A percentile compares a stretch with the other conserved stretches of the same genome.
phyloP scores from a whole-genome alignment of 2,888 invertebrate species.

The Apodemia mormo region DNA sequence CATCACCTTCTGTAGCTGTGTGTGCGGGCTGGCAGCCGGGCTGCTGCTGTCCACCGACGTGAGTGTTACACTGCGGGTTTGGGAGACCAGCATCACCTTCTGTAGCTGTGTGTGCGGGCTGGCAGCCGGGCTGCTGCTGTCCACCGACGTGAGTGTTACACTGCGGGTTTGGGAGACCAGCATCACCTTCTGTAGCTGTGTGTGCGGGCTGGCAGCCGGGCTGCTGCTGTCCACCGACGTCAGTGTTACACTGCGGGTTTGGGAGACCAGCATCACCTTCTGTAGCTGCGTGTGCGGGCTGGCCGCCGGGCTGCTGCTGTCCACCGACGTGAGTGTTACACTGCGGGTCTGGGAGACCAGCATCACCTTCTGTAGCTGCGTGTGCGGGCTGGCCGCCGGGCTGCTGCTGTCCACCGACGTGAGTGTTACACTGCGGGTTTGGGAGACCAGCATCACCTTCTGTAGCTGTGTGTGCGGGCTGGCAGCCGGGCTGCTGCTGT shows the following conservation, averaged over 20 bases:
- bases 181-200: constrained; percentile 91
- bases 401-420: constrained; percentile 87
- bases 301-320: constrained; percentile 92
- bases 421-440: constrained; percentile 86
- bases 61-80: constrained; percentile 86
- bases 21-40: no score
- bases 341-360: constrained; percentile 91
- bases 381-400: no score
- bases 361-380: constrained; percentile 91
- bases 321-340: constrained; percentile 87
- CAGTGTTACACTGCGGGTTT: constrained; percentile 86
- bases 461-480: no score
- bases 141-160: constrained; percentile 87
- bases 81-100: constrained; percentile 92
- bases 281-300: no score
- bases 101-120: constrained; percentile 91
- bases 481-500: constrained; percentile 92
- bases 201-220: no score
- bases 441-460: constrained; percentile 92
- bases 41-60: constrained; percentile 91
- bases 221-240: constrained; percentile 88
- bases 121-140: constrained; percentile 93
- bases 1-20: constrained; percentile 91
- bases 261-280: constrained; percentile 92
- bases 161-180: constrained; percentile 91